Conservation (phyloP, 2,797 vertebrate genomes). For the Gymnothorax reevesii region DNA sequence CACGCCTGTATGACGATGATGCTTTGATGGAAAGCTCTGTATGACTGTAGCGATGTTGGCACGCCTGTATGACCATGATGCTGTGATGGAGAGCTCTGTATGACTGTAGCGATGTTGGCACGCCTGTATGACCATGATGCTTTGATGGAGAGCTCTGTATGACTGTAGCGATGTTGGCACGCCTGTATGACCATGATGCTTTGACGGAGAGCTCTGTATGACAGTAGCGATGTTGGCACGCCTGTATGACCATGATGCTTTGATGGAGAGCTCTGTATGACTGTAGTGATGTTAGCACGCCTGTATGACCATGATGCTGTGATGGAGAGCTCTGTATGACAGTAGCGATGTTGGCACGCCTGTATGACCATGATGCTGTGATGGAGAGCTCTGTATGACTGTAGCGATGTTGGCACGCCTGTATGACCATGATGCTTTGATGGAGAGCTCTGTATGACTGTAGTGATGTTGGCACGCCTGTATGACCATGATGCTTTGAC, state of each 20-base stretch:
- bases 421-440: not conserved
- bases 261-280: not conserved
- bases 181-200: not conserved
- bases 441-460: not conserved
- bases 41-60: not conserved
- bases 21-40: not conserved
- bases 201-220: not conserved
- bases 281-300: not conserved
- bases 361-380: not conserved
- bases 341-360: not conserved
- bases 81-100: not conserved
- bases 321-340: not conserved
- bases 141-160: not conserved
- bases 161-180: not conserved
- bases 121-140: not conserved
- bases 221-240: not conserved
- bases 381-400: not conserved
- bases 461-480: not conserved
- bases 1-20: not conserved
- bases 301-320: not conserved
- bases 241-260: not conserved
- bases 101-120: not conserved
- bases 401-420: not conserved
- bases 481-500: not conserved
- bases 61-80: not conserved